These are phyloP conservation scores for Vanessa atalanta DNA, from an alignment of 1,140 invertebrate genomes.

Conservation along the genomic window DNA sequence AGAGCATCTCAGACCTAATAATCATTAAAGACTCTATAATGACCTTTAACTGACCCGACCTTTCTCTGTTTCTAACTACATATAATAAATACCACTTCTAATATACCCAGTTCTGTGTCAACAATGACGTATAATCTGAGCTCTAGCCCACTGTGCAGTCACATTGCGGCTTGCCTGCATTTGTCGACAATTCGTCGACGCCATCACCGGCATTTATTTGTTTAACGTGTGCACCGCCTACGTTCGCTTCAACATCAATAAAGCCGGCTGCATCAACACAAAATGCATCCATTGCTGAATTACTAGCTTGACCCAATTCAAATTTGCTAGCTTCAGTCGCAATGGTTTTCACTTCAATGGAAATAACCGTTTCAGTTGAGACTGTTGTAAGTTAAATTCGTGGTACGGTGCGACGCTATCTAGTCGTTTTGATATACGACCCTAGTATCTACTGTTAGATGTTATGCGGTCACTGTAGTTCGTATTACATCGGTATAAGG, in stretches of 20 bases:
- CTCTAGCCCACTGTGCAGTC: slow-evolving; percentile 20
- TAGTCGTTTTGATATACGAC: slow-evolving; percentile 28
- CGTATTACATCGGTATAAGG: slow-evolving; percentile 18
- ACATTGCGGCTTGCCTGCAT: slow-evolving; percentile 32
- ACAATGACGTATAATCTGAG: slow-evolving; percentile 22
- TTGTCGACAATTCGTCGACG: slow-evolving; percentile 35
- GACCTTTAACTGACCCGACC: no score
- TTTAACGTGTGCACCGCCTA: slow-evolving; percentile 32
- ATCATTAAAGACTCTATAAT: no score
- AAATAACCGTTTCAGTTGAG: slow-evolving; percentile 17
- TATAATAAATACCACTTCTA: slow-evolving; percentile 3
- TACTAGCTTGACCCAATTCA: slow-evolving; percentile 13
- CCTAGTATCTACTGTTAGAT: slow-evolving; percentile 21
- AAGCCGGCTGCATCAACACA: slow-evolving; percentile 22
- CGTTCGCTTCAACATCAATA: slow-evolving; percentile 15
- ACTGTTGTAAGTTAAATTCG: slow-evolving; percentile 25
- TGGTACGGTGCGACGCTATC: slow-evolving; percentile 28
- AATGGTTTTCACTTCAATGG: slow-evolving; percentile 25
- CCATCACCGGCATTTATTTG: slow-evolving; percentile 30
- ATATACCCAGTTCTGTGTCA: background rate
- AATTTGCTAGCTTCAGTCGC: slow-evolving; percentile 14
- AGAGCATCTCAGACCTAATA: no score
- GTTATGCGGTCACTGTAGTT: slow-evolving; percentile 10
- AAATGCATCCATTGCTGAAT: slow-evolving; percentile 26
- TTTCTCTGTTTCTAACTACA: background rate